Percentiles rank a stretch among this genome's conserved stretches.
Evolutionary conservation across 2,888 invertebrate species (phyloP).

Genomic region (Macaria liturata): DNA sequence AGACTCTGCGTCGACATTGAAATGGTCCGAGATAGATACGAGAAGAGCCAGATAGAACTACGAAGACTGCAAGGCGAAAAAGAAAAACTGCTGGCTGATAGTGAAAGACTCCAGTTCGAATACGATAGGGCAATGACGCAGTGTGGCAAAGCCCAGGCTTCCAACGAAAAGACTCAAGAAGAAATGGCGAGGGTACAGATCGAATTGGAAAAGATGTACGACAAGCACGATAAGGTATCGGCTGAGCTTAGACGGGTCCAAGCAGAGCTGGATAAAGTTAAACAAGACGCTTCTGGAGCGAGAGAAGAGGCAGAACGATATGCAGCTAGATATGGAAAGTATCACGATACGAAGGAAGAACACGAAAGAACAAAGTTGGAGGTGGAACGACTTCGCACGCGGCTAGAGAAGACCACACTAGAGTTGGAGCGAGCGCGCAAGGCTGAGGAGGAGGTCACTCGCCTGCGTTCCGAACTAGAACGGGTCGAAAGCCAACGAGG

Average conservation of each 20-base stretch:
- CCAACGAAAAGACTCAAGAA: slow-evolving; percentile 94
- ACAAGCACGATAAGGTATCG: slow-evolving; percentile 94
- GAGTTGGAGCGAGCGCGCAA: slow-evolving; percentile 91
- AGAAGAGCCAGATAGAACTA: slow-evolving; percentile 93
- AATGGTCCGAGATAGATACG: slow-evolving; percentile 94
- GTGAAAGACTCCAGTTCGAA: slow-evolving; percentile 93
- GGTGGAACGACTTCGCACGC: slow-evolving; percentile 90
- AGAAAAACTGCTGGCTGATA: slow-evolving; percentile 92
- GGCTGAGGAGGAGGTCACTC: slow-evolving; percentile 85
- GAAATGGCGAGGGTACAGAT: slow-evolving; percentile 93
- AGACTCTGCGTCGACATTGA: slow-evolving; percentile 91
- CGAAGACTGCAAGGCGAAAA: slow-evolving; percentile 92
- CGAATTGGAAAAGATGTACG: slow-evolving; percentile 95
- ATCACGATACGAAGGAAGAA: slow-evolving; percentile 90
- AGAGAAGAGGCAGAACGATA: slow-evolving; percentile 91
- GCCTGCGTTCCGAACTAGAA: slow-evolving; percentile 88
- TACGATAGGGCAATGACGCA: slow-evolving; percentile 94
- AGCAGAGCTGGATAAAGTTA: slow-evolving; percentile 87
- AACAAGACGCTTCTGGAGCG: slow-evolving; percentile 89
- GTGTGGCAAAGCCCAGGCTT: slow-evolving; percentile 91
- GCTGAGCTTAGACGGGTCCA: slow-evolving; percentile 92
- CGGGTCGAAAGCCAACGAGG: slow-evolving; percentile 88
- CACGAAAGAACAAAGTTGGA: slow-evolving; percentile 90
- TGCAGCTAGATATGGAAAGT: slow-evolving; percentile 88
- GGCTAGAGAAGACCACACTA: slow-evolving; percentile 90